Conservation (phyloP, 2,113 vertebrate genomes). For the Grantiella picta region DNA sequence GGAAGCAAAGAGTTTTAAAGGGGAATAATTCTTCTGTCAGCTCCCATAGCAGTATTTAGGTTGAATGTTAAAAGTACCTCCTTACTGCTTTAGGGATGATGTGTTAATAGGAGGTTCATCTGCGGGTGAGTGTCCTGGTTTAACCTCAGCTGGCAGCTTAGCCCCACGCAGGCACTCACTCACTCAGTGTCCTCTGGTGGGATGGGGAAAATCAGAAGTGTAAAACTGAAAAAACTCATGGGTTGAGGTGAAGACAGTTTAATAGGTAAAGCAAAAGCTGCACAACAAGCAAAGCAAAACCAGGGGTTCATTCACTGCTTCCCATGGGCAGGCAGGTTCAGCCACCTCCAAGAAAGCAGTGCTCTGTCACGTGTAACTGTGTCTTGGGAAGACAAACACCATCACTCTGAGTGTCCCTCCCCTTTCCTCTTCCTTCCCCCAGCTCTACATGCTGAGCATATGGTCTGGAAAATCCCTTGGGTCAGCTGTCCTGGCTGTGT, state of each 20-base stretch:
- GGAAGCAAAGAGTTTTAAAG: neutral
- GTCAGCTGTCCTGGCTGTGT: neutral
- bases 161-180: neutral
- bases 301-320: neutral
- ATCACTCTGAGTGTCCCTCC: neutral
- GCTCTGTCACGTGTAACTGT: neutral
- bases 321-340: neutral
- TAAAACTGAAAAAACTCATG: neutral
- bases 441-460: neutral
- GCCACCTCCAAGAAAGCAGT: neutral
- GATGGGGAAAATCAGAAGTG: neutral
- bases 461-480: neutral
- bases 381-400: neutral
- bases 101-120: neutral
- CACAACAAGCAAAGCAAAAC: neutral
- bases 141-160: neutral
- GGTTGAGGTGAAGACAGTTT: neutral
- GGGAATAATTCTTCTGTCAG: neutral
- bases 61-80: neutral
- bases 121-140: neutral
- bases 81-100: neutral
- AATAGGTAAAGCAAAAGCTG: neutral
- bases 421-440: neutral
- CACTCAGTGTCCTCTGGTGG: neutral
- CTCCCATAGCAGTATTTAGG: neutral